These are phyloP conservation scores for Celastrina argiolus DNA, from an alignment of 2,888 invertebrate genomes.

Conservation along the genomic window DNA sequence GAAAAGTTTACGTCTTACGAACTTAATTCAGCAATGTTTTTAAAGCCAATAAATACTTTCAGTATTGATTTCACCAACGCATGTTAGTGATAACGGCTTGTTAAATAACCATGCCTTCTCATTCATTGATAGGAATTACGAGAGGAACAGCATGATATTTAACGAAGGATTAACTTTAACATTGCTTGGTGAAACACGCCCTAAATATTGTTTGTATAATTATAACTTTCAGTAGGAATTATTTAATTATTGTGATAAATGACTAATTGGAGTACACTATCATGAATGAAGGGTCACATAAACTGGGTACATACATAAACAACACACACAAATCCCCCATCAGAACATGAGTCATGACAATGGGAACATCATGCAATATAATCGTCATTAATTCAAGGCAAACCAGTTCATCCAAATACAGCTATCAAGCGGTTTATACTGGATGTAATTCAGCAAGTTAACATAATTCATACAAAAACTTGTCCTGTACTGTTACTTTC, in stretches of 20 bases:
- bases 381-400: slow-evolving; percentile 9
- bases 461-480: slow-evolving; percentile 15
- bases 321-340: background rate
- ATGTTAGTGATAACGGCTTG: too few relatives aligned
- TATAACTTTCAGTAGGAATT: too few relatives aligned
- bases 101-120: too few relatives aligned
- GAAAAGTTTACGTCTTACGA: background rate
- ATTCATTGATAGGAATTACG: too few relatives aligned
- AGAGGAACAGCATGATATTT: too few relatives aligned
- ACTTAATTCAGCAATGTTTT: background rate
- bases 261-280: background rate
- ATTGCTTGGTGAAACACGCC: too few relatives aligned
- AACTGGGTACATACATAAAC: background rate
- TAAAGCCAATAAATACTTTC: too few relatives aligned
- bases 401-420: background rate
- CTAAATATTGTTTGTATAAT: too few relatives aligned
- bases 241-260: too few relatives aligned
- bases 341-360: background rate
- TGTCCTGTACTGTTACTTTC: slow-evolving; percentile 30
- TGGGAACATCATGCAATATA: background rate
- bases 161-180: too few relatives aligned
- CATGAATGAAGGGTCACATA: background rate
- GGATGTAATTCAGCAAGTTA: background rate
- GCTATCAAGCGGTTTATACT: background rate
- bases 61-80: too few relatives aligned